Evolutionary conservation across 2,113 vertebrate genomes (phyloP).

Genomic region (Perca schrenkii): DNA sequence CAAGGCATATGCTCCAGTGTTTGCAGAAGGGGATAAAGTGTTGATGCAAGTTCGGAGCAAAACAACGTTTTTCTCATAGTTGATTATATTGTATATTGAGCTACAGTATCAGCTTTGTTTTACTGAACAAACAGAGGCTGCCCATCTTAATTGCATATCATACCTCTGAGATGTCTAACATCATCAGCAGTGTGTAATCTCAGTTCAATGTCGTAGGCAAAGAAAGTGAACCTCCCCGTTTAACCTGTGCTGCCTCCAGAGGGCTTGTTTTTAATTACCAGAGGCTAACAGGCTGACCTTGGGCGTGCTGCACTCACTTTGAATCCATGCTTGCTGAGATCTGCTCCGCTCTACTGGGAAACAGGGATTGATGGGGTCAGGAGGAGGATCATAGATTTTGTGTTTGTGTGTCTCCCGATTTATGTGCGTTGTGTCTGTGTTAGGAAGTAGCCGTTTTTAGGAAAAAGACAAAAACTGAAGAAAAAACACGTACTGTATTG

Average conservation of each 20-base stretch:
- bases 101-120: constrained; percentile 27
- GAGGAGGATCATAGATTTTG: constrained; percentile 49
- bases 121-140: constrained; percentile 29
- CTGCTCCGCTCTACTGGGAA: constrained; percentile 81
- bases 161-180: constrained; percentile 50
- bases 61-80: constrained; percentile 8
- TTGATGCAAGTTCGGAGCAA: background rate
- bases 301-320: constrained; percentile 86
- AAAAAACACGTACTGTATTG: background rate
- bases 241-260: constrained; percentile 88
- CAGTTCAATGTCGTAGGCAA: constrained; percentile 79
- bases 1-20: background rate
- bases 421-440: background rate
- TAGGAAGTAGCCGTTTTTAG: background rate
- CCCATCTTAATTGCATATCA: constrained; percentile 15
- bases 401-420: constrained; percentile 32
- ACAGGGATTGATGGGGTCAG: constrained; percentile 59
- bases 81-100: constrained; percentile 4
- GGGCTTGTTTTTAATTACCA: constrained; percentile 94
- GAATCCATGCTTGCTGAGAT: constrained; percentile 86
- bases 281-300: constrained; percentile 91
- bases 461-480: background rate
- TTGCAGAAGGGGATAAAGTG: background rate
- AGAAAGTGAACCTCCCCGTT: constrained; percentile 83
- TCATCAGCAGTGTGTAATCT: constrained; percentile 77